Evolutionary conservation across 2,797 vertebrate species (phyloP).

Genomic region (Sebastes hopkinsi): DNA sequence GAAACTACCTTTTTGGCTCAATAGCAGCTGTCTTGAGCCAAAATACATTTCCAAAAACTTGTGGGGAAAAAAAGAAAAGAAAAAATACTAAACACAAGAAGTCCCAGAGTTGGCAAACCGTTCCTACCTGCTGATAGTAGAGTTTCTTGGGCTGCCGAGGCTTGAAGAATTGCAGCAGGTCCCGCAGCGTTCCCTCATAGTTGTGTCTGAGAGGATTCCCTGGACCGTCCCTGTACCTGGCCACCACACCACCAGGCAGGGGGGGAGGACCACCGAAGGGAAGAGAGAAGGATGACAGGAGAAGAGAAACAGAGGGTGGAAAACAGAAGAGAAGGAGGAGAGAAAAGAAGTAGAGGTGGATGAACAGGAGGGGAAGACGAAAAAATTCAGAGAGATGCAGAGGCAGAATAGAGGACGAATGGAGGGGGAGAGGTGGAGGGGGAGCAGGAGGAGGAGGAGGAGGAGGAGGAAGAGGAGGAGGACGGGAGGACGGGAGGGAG

Average conservation of each 20-base stretch:
- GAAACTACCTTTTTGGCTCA: not conserved
- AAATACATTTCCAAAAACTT: not conserved
- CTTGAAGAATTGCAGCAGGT: slow-evolving; percentile 99
- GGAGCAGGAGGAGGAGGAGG: slow-evolving; percentile 41
- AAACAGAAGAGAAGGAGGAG: not conserved
- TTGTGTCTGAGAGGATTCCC: slow-evolving; percentile 99
- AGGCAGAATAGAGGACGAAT: not conserved
- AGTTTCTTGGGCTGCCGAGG: slow-evolving; percentile 99
- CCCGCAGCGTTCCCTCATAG: slow-evolving; percentile 98
- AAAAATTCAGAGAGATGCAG: slow-evolving; percentile 29
- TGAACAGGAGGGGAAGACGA: not conserved
- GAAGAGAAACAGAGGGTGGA: not conserved
- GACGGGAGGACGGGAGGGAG: slow-evolving; percentile 6
- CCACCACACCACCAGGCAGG: slow-evolving; percentile 82
- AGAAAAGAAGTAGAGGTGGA: not conserved
- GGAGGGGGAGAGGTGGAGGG: not conserved
- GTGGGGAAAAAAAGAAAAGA: not conserved
- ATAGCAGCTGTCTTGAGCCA: not conserved
- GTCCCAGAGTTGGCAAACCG: not conserved
- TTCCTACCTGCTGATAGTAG: slow-evolving; percentile 96
- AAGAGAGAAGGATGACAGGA: slow-evolving; percentile 17
- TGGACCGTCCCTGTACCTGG: slow-evolving; percentile 98
- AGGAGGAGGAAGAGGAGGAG: not conserved
- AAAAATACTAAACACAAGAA: not conserved
- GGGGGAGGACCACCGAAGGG: slow-evolving; percentile 66